These are phyloP conservation scores for Lissocephala sabroskyi DNA, from an alignment of 2,888 invertebrate species.

Conservation along the genomic window DNA sequence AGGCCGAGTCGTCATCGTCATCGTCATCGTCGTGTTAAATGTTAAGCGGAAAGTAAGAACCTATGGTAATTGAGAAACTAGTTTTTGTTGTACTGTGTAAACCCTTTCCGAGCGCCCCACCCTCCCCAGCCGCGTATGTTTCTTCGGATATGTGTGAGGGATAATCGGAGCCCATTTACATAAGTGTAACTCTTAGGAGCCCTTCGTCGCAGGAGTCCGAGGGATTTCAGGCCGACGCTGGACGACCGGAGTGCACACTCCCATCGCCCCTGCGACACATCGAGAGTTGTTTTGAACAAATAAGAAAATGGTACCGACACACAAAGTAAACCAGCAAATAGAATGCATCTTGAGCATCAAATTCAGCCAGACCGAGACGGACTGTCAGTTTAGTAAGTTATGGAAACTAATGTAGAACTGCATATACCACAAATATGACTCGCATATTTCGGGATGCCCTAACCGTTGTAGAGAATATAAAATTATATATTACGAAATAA, in stretches of 20 bases:
- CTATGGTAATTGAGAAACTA: conserved; percentile 32
- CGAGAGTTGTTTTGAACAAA: conserved; percentile 50
- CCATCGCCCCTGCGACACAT: no score
- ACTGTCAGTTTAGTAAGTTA: no score
- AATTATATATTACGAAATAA: conserved; percentile 40
- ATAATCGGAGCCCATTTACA: conserved; percentile 45
- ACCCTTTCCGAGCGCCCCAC: conserved; percentile 18
- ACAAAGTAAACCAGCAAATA: conserved; percentile 40
- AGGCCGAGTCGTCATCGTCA: conserved; percentile 32
- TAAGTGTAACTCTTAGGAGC: conserved; percentile 61
- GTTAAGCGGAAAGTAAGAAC: conserved; percentile 46
- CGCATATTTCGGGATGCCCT: conserved; percentile 27
- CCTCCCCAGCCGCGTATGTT: conserved; percentile 4
- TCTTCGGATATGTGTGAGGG: conserved; percentile 31
- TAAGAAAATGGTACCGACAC: no score
- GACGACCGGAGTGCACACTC: no score
- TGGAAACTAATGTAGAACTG: no score
- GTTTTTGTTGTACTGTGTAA: conserved; percentile 57
- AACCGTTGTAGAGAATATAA: conserved; percentile 62
- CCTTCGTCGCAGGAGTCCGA: no score
- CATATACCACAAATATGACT: no score
- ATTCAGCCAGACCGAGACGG: conserved; percentile 31
- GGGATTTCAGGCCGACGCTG: no score
- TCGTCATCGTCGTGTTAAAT: conserved; percentile 57
- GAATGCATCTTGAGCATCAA: conserved; percentile 50